phyloP scores from a whole-genome alignment of 1,140 invertebrate genomes.

The Popillia japonica region DNA sequence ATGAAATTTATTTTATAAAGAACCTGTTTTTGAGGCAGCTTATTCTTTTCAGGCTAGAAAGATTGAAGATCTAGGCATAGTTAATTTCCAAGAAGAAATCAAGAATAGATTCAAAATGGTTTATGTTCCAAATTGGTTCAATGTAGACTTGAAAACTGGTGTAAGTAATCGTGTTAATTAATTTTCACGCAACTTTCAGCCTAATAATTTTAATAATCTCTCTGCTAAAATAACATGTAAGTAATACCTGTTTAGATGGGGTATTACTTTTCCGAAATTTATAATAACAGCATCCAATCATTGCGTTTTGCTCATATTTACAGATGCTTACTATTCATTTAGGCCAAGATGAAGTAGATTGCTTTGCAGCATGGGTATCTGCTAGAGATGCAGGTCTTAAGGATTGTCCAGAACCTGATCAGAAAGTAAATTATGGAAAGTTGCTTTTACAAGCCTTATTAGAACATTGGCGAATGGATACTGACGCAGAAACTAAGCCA shows the following conservation, averaged over 20 bases:
- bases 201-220: background rate
- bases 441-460: constrained; percentile 92
- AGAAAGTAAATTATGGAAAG: constrained; percentile 97
- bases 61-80: constrained; percentile 89
- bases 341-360: constrained; percentile 96
- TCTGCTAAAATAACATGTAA: background rate
- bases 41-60: constrained; percentile 73
- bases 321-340: constrained; percentile 97
- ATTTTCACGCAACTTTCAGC: background rate
- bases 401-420: constrained; percentile 80
- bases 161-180: constrained; percentile 64
- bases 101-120: constrained; percentile 93
- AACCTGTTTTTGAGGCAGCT: background rate
- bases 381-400: constrained; percentile 92
- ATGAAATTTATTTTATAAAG: constrained; percentile 25
- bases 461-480: constrained; percentile 91
- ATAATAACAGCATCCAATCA: constrained; percentile 2
- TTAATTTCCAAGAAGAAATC: constrained; percentile 95
- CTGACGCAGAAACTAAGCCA: constrained; percentile 75
- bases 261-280: constrained; percentile 7
- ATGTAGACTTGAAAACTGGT: constrained; percentile 98
- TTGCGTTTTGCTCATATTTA: constrained; percentile 47
- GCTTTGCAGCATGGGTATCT: constrained; percentile 98
- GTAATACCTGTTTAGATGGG: background rate
- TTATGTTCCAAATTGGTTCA: constrained; percentile 99